These are phyloP conservation scores for Thereva nobilitata DNA, from an alignment of 2,888 invertebrate genomes.

Conservation along the genomic window DNA sequence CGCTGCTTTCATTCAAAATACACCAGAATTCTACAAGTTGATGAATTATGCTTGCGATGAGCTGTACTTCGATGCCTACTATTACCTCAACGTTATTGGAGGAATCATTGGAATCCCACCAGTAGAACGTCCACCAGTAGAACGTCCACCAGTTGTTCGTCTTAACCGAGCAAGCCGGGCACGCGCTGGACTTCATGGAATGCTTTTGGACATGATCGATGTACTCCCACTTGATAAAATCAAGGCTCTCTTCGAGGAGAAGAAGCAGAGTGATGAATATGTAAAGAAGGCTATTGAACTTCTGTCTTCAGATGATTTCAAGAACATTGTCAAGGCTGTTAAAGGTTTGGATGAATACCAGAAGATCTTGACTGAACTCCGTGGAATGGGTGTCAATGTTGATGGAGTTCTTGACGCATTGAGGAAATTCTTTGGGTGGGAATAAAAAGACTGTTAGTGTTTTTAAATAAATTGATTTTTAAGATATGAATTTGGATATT, in stretches of 20 bases:
- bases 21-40: slow-evolving; percentile 34
- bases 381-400: slow-evolving; percentile 36
- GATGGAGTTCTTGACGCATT: slow-evolving; percentile 24
- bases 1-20: slow-evolving; percentile 32
- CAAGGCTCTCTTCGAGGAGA: slow-evolving; percentile 16
- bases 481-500: too few species aligned
- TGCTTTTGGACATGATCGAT: slow-evolving; percentile 37
- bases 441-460: too few species aligned
- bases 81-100: slow-evolving; percentile 39
- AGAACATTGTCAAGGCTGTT: slow-evolving; percentile 38
- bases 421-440: too few species aligned
- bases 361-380: slow-evolving; percentile 23
- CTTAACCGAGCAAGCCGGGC: not conserved
- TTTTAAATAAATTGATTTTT: too few species aligned
- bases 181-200: slow-evolving; percentile 35
- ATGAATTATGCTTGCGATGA: slow-evolving; percentile 39
- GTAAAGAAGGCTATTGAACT: slow-evolving; percentile 33
- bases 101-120: slow-evolving; percentile 37
- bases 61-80: slow-evolving; percentile 38
- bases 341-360: slow-evolving; percentile 38
- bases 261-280: slow-evolving; percentile 35
- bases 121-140: slow-evolving; percentile 31
- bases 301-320: slow-evolving; percentile 38
- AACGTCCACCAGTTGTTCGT: slow-evolving; percentile 17
- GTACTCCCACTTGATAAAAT: slow-evolving; percentile 36